Conservation (phyloP, 2,888 invertebrate genomes). For the Molanna angustata region DNA sequence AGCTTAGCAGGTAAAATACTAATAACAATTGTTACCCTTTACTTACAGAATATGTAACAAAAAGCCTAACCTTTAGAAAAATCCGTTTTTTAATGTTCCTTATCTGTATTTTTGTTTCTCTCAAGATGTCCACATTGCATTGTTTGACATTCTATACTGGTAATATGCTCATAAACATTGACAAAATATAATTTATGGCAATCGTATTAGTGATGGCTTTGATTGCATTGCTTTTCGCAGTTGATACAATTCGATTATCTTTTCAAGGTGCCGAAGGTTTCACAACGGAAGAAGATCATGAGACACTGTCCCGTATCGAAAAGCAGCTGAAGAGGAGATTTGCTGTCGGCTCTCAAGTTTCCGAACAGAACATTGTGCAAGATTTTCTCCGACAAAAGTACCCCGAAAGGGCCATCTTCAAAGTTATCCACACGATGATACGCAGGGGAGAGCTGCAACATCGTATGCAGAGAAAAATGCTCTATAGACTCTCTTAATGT, state of each 20-base stretch:
- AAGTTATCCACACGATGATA: conserved; percentile 93
- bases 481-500: conserved; percentile 81
- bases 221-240: no score
- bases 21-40: no score
- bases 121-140: neutral
- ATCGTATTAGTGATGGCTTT: no score
- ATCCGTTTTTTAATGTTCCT: neutral
- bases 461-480: conserved; percentile 94
- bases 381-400: conserved; percentile 85
- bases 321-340: conserved; percentile 92
- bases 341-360: conserved; percentile 94
- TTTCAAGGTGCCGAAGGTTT: conserved; percentile 92
- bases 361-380: conserved; percentile 89
- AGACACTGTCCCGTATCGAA: conserved; percentile 84
- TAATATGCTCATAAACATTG: neutral
- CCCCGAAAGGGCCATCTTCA: conserved; percentile 79
- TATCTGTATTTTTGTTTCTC: neutral
- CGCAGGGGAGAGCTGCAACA: conserved; percentile 94
- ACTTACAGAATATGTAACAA: no score
- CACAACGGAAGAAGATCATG: conserved; percentile 91
- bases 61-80: no score
- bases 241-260: neutral
- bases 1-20: conserved; percentile 71
- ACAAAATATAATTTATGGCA: no score
- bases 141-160: neutral